Conservation (phyloP, 2,113 vertebrate species). For the Cynocephalus volans region DNA sequence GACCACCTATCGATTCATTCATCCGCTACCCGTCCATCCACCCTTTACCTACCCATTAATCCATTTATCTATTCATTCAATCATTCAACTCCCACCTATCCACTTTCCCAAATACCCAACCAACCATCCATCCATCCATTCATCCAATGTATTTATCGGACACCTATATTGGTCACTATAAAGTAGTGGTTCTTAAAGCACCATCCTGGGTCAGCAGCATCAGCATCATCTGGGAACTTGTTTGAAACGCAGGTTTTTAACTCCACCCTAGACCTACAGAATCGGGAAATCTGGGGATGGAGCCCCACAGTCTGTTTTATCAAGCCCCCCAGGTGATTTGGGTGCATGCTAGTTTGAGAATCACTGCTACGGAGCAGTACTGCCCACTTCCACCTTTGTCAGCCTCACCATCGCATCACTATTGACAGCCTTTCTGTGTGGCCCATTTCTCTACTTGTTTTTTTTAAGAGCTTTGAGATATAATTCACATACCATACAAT, state of each 20-base stretch:
- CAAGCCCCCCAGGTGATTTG: neutral
- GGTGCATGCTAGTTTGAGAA: neutral
- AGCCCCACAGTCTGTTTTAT: neutral
- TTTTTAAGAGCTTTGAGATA: slow-evolving; percentile 22
- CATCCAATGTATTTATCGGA: neutral
- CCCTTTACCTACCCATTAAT: neutral
- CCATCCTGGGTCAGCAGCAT: neutral
- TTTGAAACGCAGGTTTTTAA: neutral
- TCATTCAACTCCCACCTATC: neutral
- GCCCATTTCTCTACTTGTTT: neutral
- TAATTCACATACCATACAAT: neutral
- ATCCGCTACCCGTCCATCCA: neutral
- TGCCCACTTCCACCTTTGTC: neutral
- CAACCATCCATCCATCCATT: neutral
- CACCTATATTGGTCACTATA: too few species aligned
- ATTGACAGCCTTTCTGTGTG: neutral
- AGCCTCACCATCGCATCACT: neutral
- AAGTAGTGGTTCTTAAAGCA: neutral
- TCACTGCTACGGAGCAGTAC: neutral
- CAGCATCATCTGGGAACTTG: neutral
- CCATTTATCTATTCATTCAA: neutral
- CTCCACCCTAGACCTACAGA: neutral
- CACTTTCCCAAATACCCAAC: neutral
- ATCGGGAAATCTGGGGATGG: neutral
- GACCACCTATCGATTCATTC: neutral